phyloP scores from a whole-genome alignment of 1,140 invertebrate species.

The Argopecten irradians region DNA sequence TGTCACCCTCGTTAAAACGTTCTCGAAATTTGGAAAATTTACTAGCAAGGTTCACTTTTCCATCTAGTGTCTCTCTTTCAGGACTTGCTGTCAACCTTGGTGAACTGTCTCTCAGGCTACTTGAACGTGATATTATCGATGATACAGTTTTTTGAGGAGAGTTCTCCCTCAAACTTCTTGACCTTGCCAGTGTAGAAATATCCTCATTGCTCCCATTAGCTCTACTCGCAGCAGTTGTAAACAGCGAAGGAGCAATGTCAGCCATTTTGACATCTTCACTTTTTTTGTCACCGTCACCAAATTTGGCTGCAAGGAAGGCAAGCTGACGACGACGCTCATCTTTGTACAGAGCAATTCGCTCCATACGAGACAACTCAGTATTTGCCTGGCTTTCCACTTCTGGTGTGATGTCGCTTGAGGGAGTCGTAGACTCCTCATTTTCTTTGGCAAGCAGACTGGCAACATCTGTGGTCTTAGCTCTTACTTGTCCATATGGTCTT shows the following conservation, averaged over 20 bases:
- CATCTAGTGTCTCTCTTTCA: not conserved
- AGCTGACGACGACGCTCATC: slow-evolving; percentile 58
- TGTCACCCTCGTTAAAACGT: not conserved
- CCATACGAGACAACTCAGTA: slow-evolving; percentile 49
- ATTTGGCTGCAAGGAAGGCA: slow-evolving; percentile 49
- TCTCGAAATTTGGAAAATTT: slow-evolving; percentile 23
- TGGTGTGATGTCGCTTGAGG: slow-evolving; percentile 27
- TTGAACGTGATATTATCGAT: slow-evolving; percentile 51
- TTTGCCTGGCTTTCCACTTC: slow-evolving; percentile 16
- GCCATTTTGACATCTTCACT: slow-evolving; percentile 27
- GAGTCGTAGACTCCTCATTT: not conserved
- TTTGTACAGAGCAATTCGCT: slow-evolving; percentile 58
- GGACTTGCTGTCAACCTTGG: slow-evolving; percentile 32
- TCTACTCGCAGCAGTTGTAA: slow-evolving; percentile 38
- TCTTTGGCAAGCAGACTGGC: slow-evolving; percentile 22
- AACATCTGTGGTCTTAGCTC: slow-evolving; percentile 36
- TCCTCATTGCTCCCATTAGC: slow-evolving; percentile 30
- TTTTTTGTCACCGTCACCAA: slow-evolving; percentile 38
- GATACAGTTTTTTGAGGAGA: slow-evolving; percentile 49
- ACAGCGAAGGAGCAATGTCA: slow-evolving; percentile 53
- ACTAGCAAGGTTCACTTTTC: not conserved
- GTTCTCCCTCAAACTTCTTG: slow-evolving; percentile 51
- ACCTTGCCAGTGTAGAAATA: slow-evolving; percentile 38
- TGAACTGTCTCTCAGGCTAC: slow-evolving; percentile 45
- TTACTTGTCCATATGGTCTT: slow-evolving; percentile 17